A percentile compares a stretch with the other conserved stretches of the same genome.
Conservation (phyloP, 2,888 invertebrate genomes). For the Euzetes globulus region DNA sequence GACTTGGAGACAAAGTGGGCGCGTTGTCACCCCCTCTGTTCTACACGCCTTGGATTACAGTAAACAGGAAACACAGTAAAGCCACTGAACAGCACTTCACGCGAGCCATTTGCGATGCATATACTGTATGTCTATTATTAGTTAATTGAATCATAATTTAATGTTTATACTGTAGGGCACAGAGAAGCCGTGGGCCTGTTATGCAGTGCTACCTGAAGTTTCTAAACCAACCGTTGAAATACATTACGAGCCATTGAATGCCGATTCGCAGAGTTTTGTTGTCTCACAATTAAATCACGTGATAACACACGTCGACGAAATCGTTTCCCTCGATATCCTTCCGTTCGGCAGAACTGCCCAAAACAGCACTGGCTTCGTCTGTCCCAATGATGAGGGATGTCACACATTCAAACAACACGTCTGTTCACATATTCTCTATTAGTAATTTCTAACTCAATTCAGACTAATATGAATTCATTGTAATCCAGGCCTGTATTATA, state of each 20-base stretch:
- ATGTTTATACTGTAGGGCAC: neutral
- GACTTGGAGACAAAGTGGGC: neutral
- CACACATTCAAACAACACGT: constrained; percentile 27
- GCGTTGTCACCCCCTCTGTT: neutral
- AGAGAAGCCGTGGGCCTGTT: constrained; percentile 28
- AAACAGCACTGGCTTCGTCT: neutral
- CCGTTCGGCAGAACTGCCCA: constrained; percentile 19
- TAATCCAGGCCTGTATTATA: constrained; percentile 25
- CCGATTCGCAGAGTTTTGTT: neutral
- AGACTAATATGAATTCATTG: neutral
- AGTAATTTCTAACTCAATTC: neutral
- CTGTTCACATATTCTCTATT: neutral
- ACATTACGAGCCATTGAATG: constrained; percentile 26
- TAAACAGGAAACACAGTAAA: constrained; percentile 10
- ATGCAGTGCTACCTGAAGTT: neutral
- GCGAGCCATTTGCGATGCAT: constrained; percentile 29
- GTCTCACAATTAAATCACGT: constrained; percentile 15
- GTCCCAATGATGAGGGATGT: constrained; percentile 17
- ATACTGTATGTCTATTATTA: neutral
- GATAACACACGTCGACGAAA: constrained; percentile 18
- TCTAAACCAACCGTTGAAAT: neutral
- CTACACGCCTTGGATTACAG: constrained; percentile 32
- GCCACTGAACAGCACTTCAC: constrained; percentile 9
- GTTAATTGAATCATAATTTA: neutral
- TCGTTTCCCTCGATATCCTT: neutral